Percentiles rank a stretch among this genome's conserved stretches.
phyloP scores from a whole-genome alignment of 2,113 vertebrate species.

The Spea multiplicata region DNA sequence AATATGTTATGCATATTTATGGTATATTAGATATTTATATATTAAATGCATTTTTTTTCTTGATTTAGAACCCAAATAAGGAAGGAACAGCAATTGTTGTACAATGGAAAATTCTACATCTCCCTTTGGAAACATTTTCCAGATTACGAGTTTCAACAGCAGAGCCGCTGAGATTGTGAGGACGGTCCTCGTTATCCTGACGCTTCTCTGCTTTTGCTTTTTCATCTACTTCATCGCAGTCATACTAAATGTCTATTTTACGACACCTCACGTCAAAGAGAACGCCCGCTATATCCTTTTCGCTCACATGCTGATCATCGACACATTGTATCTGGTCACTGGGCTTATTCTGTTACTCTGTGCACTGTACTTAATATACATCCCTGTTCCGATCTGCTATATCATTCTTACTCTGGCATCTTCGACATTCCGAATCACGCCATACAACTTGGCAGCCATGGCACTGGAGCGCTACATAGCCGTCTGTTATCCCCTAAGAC shows the following conservation, averaged over 20 bases:
- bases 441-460: slow-evolving; percentile 35
- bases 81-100: background rate
- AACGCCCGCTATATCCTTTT: slow-evolving; percentile 20
- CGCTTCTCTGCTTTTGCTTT: background rate
- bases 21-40: too few species aligned
- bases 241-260: slow-evolving; percentile 9
- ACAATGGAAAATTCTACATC: background rate
- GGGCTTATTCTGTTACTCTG: background rate
- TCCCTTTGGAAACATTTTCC: background rate
- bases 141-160: background rate
- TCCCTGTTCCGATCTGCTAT: slow-evolving; percentile 44
- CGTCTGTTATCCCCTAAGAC: slow-evolving; percentile 28
- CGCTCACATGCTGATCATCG: slow-evolving; percentile 34
- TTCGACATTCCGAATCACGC: slow-evolving; percentile 23
- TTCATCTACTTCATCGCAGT: slow-evolving; percentile 1
- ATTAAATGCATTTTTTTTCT: too few species aligned
- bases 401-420: background rate
- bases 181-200: background rate
- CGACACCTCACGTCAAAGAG: slow-evolving; percentile 17
- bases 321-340: background rate
- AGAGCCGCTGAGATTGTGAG: background rate
- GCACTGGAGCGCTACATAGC: slow-evolving; percentile 29
- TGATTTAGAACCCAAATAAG: too few species aligned
- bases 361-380: background rate
- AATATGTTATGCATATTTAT: too few species aligned